These are phyloP conservation scores for Chauna torquata DNA, from an alignment of 2,113 vertebrate species.

Conservation along the genomic window DNA sequence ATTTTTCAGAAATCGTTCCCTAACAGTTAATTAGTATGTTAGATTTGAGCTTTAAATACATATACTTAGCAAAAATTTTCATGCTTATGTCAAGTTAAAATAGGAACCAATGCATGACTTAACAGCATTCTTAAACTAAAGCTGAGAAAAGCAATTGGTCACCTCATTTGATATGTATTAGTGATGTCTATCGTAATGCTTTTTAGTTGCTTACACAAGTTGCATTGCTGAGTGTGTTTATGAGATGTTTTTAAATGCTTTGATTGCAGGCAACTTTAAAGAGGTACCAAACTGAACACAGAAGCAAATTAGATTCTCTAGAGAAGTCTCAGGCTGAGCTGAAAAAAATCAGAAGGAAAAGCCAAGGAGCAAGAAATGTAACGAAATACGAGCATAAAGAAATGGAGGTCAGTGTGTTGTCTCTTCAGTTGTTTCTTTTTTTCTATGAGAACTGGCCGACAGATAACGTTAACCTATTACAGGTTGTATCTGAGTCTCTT, in stretches of 20 bases:
- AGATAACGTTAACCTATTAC: neutral
- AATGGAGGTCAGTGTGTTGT: constrained; percentile 83
- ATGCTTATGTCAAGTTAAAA: neutral
- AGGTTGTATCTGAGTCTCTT: neutral
- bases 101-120: neutral
- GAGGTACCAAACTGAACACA: constrained; percentile 93
- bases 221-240: neutral
- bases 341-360: constrained; percentile 95
- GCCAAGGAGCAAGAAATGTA: constrained; percentile 87
- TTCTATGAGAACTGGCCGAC: neutral
- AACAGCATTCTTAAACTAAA: neutral
- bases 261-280: constrained; percentile 91
- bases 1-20: neutral
- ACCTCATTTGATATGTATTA: neutral
- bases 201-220: neutral
- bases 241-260: neutral
- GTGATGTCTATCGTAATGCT: neutral
- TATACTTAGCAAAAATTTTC: neutral
- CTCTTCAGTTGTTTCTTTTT: neutral
- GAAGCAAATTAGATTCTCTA: constrained; percentile 87
- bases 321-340: constrained; percentile 93
- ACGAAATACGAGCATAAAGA: constrained; percentile 90
- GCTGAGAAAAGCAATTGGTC: neutral
- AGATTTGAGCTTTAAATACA: neutral
- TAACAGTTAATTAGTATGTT: neutral